Evolutionary conservation across 2,797 vertebrate species (phyloP), one percentile per base, ranked within the genome.

Genomic region (Epinephelus coioides): DNA sequence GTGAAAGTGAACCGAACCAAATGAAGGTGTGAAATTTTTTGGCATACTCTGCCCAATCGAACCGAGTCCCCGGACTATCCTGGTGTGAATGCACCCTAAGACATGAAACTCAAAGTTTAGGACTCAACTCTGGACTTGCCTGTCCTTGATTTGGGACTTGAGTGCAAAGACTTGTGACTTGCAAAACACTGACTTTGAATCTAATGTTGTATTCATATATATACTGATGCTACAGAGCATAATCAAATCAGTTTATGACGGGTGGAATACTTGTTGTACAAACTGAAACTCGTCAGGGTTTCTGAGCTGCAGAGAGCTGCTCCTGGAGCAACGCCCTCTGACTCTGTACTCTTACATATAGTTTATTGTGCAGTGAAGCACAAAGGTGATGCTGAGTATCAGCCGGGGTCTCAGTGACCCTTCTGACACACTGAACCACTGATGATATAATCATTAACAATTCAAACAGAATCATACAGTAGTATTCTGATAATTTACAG

Each of bases 391-490:
- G 54, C 15, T 27, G 25, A 47, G 30, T 49, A 44, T 63, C 51
- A 25, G 49, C 8, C 2, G 18, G 17, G 60, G 59, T 79, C 13
- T 13, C 0, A n/a, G 3, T 79, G 69, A 56, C 34, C 46, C n/a
- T 40, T 6, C 18, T 12, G 18, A 64, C 11, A 66, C 53, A 34
- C 40, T 8, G 71, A 72, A 11, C 21, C 62, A 46, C 3, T 21
- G 23, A 44, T 0, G 6, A 46, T 53, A 74, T 44, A 71, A 77
- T 77, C 17, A 77, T 77, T 60, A 73, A 79, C 53, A 43, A 8
- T 15, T 56, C 25, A 47, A 51, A 12, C 40, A 43, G 10, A 10
- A 12, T 43, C 9, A 43, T 11, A 43, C 3, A 59, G 27, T 12
- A 40, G n/a, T 14, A 8, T 6, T 15, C 25, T 30, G 64, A 59